phyloP scores from a whole-genome alignment of 2,113 vertebrate genomes.

The Zosterops japonicus region DNA sequence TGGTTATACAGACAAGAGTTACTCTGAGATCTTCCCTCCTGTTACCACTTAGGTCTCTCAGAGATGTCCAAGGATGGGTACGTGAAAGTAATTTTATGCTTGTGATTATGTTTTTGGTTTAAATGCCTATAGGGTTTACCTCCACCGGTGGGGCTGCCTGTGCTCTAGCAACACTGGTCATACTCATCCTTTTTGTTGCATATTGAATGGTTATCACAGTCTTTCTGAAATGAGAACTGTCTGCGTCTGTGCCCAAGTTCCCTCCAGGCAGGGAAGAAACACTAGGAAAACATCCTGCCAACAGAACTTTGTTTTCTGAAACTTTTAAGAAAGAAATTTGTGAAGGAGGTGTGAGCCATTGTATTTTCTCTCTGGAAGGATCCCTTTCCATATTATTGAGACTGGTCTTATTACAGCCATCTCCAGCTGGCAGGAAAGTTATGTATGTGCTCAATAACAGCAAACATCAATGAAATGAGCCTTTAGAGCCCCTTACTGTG shows the following conservation, averaged over 20 bases:
- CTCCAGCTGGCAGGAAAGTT: slow-evolving; percentile 21
- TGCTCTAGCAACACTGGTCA: background rate
- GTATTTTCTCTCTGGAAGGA: background rate
- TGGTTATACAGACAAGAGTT: background rate
- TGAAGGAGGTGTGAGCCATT: background rate
- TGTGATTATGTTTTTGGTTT: background rate
- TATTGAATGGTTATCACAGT: background rate
- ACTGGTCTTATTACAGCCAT: slow-evolving; percentile 22
- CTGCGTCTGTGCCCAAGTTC: background rate
- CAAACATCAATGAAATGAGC: slow-evolving; percentile 43
- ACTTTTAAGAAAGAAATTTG: background rate
- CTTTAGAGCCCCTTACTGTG: slow-evolving; percentile 5
- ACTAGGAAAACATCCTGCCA: background rate
- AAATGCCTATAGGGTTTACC: background rate
- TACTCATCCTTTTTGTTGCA: background rate
- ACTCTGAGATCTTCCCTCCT: background rate
- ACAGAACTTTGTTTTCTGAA: background rate
- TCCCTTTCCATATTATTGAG: background rate
- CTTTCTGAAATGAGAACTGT: background rate
- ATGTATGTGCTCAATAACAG: slow-evolving; percentile 34
- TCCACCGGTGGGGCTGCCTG: background rate
- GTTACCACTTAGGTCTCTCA: background rate
- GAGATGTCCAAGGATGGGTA: background rate
- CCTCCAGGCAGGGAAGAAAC: background rate
- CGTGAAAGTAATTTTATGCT: background rate